phyloP scores from a whole-genome alignment of 2,888 invertebrate species.

The Scaptomyza flava region DNA sequence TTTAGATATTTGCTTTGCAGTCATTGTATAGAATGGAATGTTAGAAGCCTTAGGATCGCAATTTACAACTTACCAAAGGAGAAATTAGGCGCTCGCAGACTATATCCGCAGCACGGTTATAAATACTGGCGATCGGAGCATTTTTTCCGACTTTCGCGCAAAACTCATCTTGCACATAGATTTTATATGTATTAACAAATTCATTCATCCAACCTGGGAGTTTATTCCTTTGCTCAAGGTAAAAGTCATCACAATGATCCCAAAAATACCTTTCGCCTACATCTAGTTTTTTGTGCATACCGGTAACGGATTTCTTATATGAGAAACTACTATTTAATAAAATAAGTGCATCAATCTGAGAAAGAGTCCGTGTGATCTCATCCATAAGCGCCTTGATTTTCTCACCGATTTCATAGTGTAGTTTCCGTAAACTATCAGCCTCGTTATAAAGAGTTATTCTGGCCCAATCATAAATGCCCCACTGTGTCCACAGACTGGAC shows the following conservation, averaged over 20 bases:
- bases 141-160: neutral
- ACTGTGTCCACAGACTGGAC: neutral
- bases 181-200: neutral
- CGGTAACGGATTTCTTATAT: neutral
- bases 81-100: neutral
- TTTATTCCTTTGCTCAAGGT: neutral
- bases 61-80: neutral
- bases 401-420: neutral
- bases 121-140: neutral
- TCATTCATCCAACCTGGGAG: neutral
- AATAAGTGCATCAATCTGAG: neutral
- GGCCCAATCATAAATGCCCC: neutral
- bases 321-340: neutral
- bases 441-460: neutral
- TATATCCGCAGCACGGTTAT: neutral
- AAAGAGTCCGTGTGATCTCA: neutral
- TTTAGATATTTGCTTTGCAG: too few relatives aligned
- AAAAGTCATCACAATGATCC: neutral
- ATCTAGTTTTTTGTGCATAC: too few relatives aligned
- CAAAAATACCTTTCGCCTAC: too few relatives aligned
- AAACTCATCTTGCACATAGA: neutral
- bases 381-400: neutral
- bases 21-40: too few relatives aligned
- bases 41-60: too few relatives aligned
- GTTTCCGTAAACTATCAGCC: constrained; percentile 3